Percentiles rank a stretch among this genome's conserved stretches.
Evolutionary conservation across 2,888 invertebrate genomes (phyloP).

Genomic region (Dione juno): DNA sequence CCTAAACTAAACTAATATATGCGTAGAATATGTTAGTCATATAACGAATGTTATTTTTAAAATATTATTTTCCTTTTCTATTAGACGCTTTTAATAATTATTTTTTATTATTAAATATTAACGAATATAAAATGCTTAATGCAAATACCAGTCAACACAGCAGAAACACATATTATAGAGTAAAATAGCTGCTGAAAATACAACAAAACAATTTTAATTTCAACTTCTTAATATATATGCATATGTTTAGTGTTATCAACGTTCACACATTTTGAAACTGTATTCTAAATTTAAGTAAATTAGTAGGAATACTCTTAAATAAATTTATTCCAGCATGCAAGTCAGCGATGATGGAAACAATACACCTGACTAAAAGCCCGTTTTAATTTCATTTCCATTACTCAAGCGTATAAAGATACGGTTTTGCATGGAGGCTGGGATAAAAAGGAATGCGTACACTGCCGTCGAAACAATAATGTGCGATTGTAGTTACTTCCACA

Average conservation of each 20-base stretch:
- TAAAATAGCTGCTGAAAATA: background rate
- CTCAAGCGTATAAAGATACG: slow-evolving; percentile 73
- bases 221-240: background rate
- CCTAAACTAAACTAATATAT: slow-evolving; percentile 44
- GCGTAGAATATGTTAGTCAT: slow-evolving; percentile 23
- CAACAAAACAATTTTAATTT: slow-evolving; percentile 2
- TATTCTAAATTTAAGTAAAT: slow-evolving; percentile 2
- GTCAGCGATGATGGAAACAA: slow-evolving; percentile 54
- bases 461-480: slow-evolving; percentile 78
- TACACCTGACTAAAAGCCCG: slow-evolving; percentile 66
- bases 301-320: slow-evolving; percentile 21
- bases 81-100: background rate
- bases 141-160: no score
- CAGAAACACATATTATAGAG: background rate
- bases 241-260: background rate
- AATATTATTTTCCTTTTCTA: background rate
- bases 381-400: slow-evolving; percentile 79
- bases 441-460: slow-evolving; percentile 73
- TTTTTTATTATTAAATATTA: background rate
- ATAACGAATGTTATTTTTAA: background rate
- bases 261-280: slow-evolving; percentile 3
- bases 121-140: no score
- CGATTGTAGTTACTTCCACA: slow-evolving; percentile 79
- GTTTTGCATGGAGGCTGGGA: slow-evolving; percentile 71
- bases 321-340: slow-evolving; percentile 29